These are phyloP conservation scores for Philotrypesis tridentata DNA, from an alignment of 1,140 invertebrate species.

Conservation along the genomic window DNA sequence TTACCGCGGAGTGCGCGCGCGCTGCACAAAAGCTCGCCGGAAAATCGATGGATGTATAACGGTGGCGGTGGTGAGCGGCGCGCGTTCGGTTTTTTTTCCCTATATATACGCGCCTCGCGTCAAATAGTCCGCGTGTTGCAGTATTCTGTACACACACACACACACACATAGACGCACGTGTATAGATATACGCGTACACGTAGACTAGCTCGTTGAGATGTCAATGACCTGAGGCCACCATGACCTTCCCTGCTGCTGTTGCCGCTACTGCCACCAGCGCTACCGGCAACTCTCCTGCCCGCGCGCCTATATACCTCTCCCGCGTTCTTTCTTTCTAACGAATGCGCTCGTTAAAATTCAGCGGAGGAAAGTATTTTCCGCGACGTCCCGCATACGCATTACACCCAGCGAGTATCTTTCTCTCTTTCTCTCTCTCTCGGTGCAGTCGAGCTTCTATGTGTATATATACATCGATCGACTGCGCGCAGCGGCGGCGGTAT, in stretches of 20 bases:
- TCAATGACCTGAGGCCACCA: constrained; percentile 32
- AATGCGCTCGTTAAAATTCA: constrained; percentile 49
- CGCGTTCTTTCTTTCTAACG: constrained; percentile 18
- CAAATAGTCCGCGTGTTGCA: not conserved
- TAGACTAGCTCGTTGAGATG: not conserved
- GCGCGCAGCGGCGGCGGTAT: not conserved
- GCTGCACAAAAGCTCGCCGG: not conserved
- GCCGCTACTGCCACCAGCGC: too few relatives aligned
- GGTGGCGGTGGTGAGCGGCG: too few relatives aligned
- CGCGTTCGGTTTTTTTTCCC: not conserved
- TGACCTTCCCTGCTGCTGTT: constrained; percentile 46
- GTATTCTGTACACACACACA: not conserved
- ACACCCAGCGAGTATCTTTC: too few relatives aligned
- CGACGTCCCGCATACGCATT: not conserved
- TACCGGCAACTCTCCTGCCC: not conserved
- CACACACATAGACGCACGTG: not conserved
- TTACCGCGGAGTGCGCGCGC: not conserved
- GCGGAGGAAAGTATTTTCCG: constrained; percentile 43
- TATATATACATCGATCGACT: not conserved
- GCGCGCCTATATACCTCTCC: not conserved
- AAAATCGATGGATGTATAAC: constrained; percentile 19
- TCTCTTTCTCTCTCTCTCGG: not conserved
- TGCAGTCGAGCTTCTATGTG: not conserved
- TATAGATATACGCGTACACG: too few relatives aligned
- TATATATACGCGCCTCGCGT: too few relatives aligned